phyloP scores from a whole-genome alignment of 2,888 invertebrate species.

The Caenorhabditis uteleia region DNA sequence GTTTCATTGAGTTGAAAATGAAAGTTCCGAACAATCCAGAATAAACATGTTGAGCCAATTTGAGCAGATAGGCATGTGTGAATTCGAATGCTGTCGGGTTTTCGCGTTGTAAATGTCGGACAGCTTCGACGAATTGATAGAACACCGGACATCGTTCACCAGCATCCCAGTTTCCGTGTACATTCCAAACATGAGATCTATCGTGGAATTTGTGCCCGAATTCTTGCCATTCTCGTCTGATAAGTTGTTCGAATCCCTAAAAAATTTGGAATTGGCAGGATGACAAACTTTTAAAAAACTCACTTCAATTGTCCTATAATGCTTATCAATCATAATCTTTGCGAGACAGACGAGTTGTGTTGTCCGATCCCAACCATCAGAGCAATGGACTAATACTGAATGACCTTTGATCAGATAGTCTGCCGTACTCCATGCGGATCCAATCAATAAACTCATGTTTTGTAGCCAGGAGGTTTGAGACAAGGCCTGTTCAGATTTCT shows the following conservation, averaged over 20 bases:
- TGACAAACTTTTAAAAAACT: slow-evolving; percentile 2
- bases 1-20: slow-evolving; percentile 72
- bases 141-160: slow-evolving; percentile 97
- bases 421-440: slow-evolving; percentile 42
- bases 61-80: slow-evolving; percentile 90
- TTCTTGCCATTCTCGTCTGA: slow-evolving; percentile 95
- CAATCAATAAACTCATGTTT: slow-evolving; percentile 46
- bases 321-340: slow-evolving; percentile 89
- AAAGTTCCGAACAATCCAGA: slow-evolving; percentile 97
- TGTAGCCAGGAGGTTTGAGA: slow-evolving; percentile 59
- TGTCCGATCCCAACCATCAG: slow-evolving; percentile 98
- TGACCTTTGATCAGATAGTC: slow-evolving; percentile 70
- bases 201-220: slow-evolving; percentile 98
- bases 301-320: slow-evolving; percentile 82
- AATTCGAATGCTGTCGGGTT: slow-evolving; percentile 90
- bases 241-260: slow-evolving; percentile 86
- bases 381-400: slow-evolving; percentile 95
- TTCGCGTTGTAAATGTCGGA: slow-evolving; percentile 80
- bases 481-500: no score
- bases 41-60: slow-evolving; percentile 91
- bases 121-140: slow-evolving; percentile 95
- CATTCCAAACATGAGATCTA: slow-evolving; percentile 74
- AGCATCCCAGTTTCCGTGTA: slow-evolving; percentile 74
- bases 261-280: slow-evolving; percentile 1
- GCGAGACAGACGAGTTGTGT: slow-evolving; percentile 93